These are phyloP conservation scores for Hormaphis cornu DNA, from an alignment of 1,140 invertebrate species.

Conservation along the genomic window DNA sequence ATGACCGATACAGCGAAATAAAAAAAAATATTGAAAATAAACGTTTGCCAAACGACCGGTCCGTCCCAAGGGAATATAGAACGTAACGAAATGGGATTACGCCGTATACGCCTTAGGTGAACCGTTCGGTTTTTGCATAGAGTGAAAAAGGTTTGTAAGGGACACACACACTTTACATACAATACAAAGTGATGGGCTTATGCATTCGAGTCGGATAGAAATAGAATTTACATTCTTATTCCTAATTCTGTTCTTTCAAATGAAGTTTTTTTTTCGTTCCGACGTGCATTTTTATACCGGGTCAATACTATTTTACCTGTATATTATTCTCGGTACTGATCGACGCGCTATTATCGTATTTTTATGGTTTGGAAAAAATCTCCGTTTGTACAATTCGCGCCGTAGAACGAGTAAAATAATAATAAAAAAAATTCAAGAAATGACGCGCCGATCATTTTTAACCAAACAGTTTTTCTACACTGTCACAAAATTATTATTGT, in stretches of 20 bases:
- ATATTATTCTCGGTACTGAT: no score
- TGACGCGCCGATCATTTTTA: no score
- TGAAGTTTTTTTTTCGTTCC: not conserved
- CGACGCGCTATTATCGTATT: no score
- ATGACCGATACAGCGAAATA: not conserved
- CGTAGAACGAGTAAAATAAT: no score
- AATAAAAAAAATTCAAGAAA: no score
- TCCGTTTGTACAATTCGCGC: no score
- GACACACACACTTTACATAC: not conserved
- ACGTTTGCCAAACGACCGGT: constrained; percentile 5
- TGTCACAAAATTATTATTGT: no score
- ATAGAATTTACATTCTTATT: not conserved
- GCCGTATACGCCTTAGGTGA: not conserved
- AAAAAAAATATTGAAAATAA: constrained; percentile 14
- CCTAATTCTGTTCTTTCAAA: constrained; percentile 10
- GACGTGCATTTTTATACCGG: not conserved
- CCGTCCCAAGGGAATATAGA: not conserved
- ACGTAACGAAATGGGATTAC: constrained; percentile 13
- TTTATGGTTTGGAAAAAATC: no score
- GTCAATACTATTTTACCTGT: no score
- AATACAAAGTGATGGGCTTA: not conserved
- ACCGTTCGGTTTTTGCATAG: not conserved
- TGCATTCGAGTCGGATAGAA: not conserved
- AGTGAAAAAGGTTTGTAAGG: not conserved
- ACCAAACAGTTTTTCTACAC: no score